Evolutionary conservation across 2,888 invertebrate genomes (phyloP), one percentile per base, ranked within the genome.

Genomic region (Eristalis pertinax): DNA sequence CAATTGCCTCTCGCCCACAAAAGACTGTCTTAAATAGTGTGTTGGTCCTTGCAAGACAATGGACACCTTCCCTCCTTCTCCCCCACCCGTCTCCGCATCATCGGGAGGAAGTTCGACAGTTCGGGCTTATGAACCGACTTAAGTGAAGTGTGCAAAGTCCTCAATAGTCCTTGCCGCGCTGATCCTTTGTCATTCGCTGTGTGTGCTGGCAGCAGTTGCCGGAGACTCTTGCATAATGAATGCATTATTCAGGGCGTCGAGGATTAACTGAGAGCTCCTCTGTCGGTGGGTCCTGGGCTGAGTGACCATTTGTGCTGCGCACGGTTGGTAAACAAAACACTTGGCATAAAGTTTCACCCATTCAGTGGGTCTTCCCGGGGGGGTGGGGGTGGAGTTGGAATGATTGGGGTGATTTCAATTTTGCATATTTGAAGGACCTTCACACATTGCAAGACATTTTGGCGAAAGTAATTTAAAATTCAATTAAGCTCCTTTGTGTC

Each of bases 381-480:
- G 43, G 60, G 22, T 69, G 22, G 19, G 50, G 2, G n/a, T n/a
- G 4, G 60, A 32, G 41, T 22, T 32, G 5, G 65, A 15, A 29
- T 29, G 32, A 32, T 70, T 38, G 65, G 26, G 65, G 69, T 73
- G 72, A 76, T 75, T 87, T 87, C 84, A 87, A 84, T 87, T 87
- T 87, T 87, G 87, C 87, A 87, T 87, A 87, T 87, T 84, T 80
- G 84, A 87, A 87, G 87, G 79, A 87, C 84, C 84, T 84, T 87
- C 84, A 79, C 76, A 87, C 75, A 80, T 84, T 81, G 65, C 87
- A 87, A 87, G 87, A 87, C 79, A 87, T 87, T 87, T 87, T 80
- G 84, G 75, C 87, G 79, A 88, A 88, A 88, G 88, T 88, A 84
- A 88, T 88, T 88, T 88, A 88, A 88, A 88, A 88, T 88, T 88